Evolutionary conservation across 1,140 invertebrate genomes (phyloP), one percentile per base, ranked within the genome.

Genomic region (Musca domestica): DNA sequence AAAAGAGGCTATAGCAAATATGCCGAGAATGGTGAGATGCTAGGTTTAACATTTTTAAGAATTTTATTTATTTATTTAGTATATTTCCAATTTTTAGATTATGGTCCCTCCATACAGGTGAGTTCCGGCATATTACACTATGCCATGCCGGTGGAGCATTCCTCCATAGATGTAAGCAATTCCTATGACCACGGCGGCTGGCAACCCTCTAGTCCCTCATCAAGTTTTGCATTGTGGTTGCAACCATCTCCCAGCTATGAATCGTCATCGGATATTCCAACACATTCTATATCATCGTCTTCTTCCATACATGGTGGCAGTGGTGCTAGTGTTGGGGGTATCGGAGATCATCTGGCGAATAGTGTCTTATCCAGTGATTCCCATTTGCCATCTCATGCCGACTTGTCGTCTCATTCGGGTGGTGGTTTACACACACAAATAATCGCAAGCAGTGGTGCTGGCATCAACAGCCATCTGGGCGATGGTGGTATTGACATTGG

Each of bases 341-440:
- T n/a, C 15, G 15, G 20, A 17, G 56, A 61, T 34, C 12, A 34
- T 34, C 27, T 61, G 14, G 9, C 27, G 6, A 61, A 20, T 61
- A 19, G n/a, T 30, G 56, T 34, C 15, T 41, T 41, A 12, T 34
- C 65, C n/a, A 34, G n/a, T 20, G 27, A 66, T 19, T 15, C 17
- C 4, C 27, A 49, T 54, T 54, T 41, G 10, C 12, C 27, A 17
- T n/a, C 47, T 10, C 23, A 27, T 15, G 14, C 51, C 15, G 46
- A 30, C n/a, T n/a, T n/a, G 20, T 12, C 19, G 15, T 19, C 56
- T 10, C 17, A 10, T 20, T 34, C 56, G 0, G 34, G 34, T 12
- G 34, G 34, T 17, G 34, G n/a, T 64, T 51, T 64, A 12, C 63
- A 64, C 22, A 64, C 63, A 17, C 63, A 64, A 25, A 64, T 64